These are phyloP conservation scores for Xiphydria camelus DNA, from an alignment of 2,888 invertebrate species.

Conservation along the genomic window DNA sequence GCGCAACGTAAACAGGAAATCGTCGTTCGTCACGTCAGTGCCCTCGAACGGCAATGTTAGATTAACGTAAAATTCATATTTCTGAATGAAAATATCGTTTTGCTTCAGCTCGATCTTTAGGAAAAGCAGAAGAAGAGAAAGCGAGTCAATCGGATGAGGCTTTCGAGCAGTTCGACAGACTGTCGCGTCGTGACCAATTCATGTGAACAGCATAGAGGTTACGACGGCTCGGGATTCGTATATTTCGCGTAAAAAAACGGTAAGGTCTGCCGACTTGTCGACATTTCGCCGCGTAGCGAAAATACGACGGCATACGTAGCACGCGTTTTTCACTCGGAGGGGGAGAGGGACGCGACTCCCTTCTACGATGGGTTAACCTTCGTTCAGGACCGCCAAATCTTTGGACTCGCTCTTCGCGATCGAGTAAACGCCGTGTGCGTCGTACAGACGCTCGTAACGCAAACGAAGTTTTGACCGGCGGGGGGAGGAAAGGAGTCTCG, in stretches of 20 bases:
- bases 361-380: conserved; percentile 29
- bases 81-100: no score
- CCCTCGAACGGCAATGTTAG: no score
- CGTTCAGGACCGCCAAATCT: conserved; percentile 28
- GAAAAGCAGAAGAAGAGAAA: no score
- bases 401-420: conserved; percentile 22
- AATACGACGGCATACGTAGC: not conserved
- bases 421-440: conserved; percentile 39
- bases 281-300: conserved; percentile 3
- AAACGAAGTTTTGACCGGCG: conserved; percentile 1
- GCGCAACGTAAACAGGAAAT: no score
- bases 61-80: no score
- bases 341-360: conserved; percentile 6
- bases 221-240: conserved; percentile 1
- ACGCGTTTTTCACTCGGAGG: conserved; percentile 4
- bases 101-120: no score
- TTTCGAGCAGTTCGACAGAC: no score
- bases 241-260: not conserved
- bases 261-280: conserved; percentile 6
- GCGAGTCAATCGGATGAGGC: no score
- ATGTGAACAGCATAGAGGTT: conserved; percentile 9
- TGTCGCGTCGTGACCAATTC: not conserved
- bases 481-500: not conserved
- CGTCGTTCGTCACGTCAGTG: no score
- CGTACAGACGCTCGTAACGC: conserved; percentile 28